Conservation (phyloP, 1,140 invertebrate genomes). For the Calosoma granatense region DNA sequence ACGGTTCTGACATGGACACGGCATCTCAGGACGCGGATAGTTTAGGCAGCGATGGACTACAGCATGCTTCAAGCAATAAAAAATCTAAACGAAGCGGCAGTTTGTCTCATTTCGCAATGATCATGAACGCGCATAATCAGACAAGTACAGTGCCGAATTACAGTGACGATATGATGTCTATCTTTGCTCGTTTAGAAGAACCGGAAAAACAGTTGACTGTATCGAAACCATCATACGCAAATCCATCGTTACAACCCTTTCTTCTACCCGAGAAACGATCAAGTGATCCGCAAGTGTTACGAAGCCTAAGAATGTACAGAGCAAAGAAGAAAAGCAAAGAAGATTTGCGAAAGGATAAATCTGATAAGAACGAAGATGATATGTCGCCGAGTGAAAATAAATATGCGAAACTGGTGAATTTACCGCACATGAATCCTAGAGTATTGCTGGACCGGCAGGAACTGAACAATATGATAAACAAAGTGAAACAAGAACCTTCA, state of each 20-base stretch:
- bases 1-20: constrained; percentile 37
- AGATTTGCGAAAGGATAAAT: background rate
- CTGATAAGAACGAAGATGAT: background rate
- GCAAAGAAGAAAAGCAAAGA: constrained; percentile 19
- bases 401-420: background rate
- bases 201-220: background rate
- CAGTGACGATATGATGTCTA: background rate
- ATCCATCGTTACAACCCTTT: background rate
- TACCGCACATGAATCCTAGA: constrained; percentile 15
- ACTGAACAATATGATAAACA: background rate
- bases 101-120: constrained; percentile 34
- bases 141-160: background rate
- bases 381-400: background rate
- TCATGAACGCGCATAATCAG: constrained; percentile 29
- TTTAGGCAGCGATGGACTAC: constrained; percentile 35
- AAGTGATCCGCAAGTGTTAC: constrained; percentile 45
- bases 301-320: constrained; percentile 45
- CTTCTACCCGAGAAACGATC: background rate
- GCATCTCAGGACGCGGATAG: constrained; percentile 38
- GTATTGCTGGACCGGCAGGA: constrained; percentile 22
- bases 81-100: constrained; percentile 21
- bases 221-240: background rate
- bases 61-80: constrained; percentile 27
- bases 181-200: background rate
- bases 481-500: constrained; percentile 10